phyloP scores from a whole-genome alignment of 1,140 invertebrate genomes.

The Drosophila baimaii region DNA sequence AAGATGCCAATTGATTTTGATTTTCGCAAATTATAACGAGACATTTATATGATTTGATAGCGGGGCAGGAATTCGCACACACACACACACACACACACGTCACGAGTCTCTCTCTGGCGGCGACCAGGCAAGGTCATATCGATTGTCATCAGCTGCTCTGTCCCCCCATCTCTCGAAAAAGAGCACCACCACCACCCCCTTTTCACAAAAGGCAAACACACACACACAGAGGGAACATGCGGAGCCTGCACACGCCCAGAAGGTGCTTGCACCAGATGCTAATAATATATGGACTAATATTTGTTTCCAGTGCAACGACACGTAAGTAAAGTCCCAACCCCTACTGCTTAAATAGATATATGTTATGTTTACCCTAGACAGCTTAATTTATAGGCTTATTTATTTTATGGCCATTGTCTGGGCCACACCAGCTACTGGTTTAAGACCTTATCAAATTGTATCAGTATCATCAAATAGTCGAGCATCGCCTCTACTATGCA shows the following conservation, averaged over 20 bases:
- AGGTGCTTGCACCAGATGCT: conserved; percentile 61
- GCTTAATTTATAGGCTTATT: conserved; percentile 26
- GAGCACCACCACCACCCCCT: neutral
- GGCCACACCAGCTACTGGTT: conserved; percentile 46
- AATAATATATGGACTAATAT: conserved; percentile 62
- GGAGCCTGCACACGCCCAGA: conserved; percentile 28
- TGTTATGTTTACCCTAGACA: conserved; percentile 16
- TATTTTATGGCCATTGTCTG: conserved; percentile 38
- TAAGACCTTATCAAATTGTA: conserved; percentile 73
- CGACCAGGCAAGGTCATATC: conserved; percentile 68
- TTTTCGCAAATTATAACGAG: conserved; percentile 67
- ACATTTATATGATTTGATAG: conserved; percentile 61
- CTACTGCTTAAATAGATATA: conserved; percentile 6
- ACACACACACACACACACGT: neutral
- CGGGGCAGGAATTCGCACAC: conserved; percentile 41
- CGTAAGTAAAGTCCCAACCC: conserved; percentile 53
- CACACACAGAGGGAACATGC: conserved; percentile 43
- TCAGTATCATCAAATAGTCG: conserved; percentile 66
- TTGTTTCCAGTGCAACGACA: conserved; percentile 69
- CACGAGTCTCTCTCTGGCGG: conserved; percentile 11
- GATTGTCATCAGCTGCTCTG: conserved; percentile 62
- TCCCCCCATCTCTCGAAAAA: neutral
- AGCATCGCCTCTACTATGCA: conserved; percentile 54
- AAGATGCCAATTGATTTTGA: conserved; percentile 79
- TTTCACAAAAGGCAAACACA: conserved; percentile 14